Conservation (phyloP, 2,797 vertebrate genomes). For the Dendrocincla tyrannina region DNA sequence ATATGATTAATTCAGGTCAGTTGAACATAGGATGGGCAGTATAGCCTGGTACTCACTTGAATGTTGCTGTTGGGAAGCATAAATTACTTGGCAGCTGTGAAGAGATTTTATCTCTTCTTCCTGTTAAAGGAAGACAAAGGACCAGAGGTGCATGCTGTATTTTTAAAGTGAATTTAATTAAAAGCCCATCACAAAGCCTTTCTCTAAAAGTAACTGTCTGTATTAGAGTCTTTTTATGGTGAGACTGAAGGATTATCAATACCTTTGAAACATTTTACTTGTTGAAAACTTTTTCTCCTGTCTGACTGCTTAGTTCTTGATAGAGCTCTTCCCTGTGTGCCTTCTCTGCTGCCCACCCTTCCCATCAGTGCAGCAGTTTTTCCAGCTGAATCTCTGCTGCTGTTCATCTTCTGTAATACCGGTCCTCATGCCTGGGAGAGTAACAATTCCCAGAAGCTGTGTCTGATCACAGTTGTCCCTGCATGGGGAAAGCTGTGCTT, state of each 20-base stretch:
- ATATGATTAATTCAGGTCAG: not conserved
- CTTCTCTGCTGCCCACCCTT: not conserved
- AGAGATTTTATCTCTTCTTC: slow-evolving; percentile 1
- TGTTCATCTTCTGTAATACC: not conserved
- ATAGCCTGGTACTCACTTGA: not conserved
- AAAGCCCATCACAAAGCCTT: slow-evolving; percentile 7
- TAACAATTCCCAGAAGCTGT: not conserved
- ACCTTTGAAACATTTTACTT: not conserved
- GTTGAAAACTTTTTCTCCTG: not conserved
- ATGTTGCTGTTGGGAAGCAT: not conserved
- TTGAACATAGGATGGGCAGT: not conserved
- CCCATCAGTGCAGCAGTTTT: not conserved
- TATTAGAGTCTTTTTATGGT: not conserved
- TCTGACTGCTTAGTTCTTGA: not conserved
- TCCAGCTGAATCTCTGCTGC: not conserved
- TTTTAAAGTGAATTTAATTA: slow-evolving; percentile 29
- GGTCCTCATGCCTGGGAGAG: not conserved
- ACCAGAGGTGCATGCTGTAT: not conserved
- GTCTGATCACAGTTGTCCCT: not conserved
- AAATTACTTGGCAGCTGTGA: not conserved
- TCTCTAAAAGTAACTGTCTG: not conserved
- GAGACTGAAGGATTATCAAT: not conserved
- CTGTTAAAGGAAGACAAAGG: not conserved
- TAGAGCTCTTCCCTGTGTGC: not conserved
- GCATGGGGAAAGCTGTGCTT: not conserved